Evolutionary conservation across 2,888 invertebrate species (phyloP).

Genomic region (Rhagophthalmus giganteus): DNA sequence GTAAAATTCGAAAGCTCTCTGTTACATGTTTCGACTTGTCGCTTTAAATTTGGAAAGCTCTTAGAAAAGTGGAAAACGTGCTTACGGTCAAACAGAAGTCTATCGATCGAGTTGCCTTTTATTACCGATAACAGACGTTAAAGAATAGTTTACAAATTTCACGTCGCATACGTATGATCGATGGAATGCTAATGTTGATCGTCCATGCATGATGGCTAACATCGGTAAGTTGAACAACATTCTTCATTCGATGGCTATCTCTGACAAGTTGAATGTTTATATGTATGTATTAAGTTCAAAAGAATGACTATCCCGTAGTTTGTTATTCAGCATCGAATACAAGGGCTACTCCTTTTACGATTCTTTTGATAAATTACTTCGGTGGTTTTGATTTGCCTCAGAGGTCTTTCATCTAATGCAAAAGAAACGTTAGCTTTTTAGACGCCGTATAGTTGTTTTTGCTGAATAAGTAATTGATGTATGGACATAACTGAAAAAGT

Average conservation of each 20-base stretch:
- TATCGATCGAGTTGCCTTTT: too few relatives aligned
- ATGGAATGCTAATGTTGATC: conserved; percentile 27
- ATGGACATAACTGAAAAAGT: conserved; percentile 17
- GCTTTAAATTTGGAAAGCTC: too few relatives aligned
- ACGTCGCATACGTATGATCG: conserved; percentile 23
- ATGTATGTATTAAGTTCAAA: conserved; percentile 23
- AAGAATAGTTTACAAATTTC: conserved; percentile 22
- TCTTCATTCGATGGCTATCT: conserved; percentile 26
- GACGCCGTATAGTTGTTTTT: conserved; percentile 14
- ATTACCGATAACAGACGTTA: too few relatives aligned
- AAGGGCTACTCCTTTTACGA: conserved; percentile 27
- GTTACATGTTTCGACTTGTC: too few relatives aligned
- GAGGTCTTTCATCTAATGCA: conserved; percentile 16
- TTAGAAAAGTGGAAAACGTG: too few relatives aligned
- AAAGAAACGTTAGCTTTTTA: conserved; percentile 17
- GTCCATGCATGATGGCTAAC: conserved; percentile 22
- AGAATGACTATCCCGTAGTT: conserved; percentile 21
- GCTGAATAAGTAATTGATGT: conserved; percentile 18
- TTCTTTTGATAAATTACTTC: conserved; percentile 23
- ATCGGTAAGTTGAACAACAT: conserved; percentile 23
- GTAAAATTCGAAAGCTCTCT: too few relatives aligned
- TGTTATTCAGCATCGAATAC: conserved; percentile 20
- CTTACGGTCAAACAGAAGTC: too few relatives aligned
- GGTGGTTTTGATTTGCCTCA: conserved; percentile 16
- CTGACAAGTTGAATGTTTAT: conserved; percentile 27